A percentile compares a stretch with the other conserved stretches of the same genome.
phyloP scores from a whole-genome alignment of 2,113 vertebrate genomes.

The Centropristis striata region DNA sequence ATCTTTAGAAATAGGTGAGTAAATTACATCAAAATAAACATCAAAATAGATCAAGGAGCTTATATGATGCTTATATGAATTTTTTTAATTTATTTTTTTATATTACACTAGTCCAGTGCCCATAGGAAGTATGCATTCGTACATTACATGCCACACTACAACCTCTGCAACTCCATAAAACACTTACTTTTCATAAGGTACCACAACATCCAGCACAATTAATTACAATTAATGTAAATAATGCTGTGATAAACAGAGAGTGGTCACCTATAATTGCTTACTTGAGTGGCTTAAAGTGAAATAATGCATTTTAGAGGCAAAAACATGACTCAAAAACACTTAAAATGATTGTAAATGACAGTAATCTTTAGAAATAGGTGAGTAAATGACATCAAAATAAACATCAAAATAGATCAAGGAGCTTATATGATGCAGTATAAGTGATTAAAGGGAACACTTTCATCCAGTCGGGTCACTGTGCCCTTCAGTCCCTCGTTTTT shows the following conservation, averaged over 20 bases:
- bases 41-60: neutral
- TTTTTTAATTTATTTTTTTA: no score
- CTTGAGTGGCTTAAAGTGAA: neutral
- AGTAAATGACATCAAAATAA: neutral
- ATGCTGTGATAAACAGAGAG: slow-evolving; percentile 36
- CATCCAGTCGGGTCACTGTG: slow-evolving; percentile 12
- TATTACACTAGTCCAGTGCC: no score
- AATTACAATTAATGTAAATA: slow-evolving; percentile 47
- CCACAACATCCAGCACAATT: no score
- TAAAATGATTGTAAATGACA: neutral
- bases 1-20: neutral
- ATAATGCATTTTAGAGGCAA: neutral
- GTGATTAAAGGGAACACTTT: slow-evolving; percentile 6
- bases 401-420: neutral
- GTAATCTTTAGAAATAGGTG: neutral
- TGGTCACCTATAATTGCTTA: slow-evolving; percentile 4
- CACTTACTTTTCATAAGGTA: no score
- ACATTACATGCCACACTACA: no score
- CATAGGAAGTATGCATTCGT: no score
- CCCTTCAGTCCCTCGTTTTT: neutral
- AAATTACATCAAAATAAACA: neutral
- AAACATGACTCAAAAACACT: neutral
- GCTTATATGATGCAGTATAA: neutral
- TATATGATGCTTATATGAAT: slow-evolving; percentile 1
- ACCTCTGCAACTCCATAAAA: no score